phyloP scores from a whole-genome alignment of 2,888 invertebrate genomes.

The Drosophila monieri region DNA sequence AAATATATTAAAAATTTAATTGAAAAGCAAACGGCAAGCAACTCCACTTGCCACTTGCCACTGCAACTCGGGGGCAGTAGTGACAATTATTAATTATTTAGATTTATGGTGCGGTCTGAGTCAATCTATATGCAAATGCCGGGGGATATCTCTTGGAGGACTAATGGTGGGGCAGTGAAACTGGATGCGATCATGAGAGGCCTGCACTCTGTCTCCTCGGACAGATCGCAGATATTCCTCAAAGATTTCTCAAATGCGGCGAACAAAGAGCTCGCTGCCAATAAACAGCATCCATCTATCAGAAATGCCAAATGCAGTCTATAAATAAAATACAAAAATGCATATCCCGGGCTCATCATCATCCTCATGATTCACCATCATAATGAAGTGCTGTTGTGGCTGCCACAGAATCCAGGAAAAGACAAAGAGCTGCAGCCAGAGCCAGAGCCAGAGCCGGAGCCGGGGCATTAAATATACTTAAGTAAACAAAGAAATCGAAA shows the following conservation, averaged over 20 bases:
- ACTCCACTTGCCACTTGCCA: constrained; percentile 7
- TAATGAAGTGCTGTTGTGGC: constrained; percentile 25
- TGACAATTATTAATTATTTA: constrained; percentile 65
- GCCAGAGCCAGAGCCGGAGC: constrained; percentile 17
- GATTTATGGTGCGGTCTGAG: constrained; percentile 55
- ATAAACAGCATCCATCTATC: constrained; percentile 40
- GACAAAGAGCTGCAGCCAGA: neutral
- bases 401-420: constrained; percentile 15
- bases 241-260: constrained; percentile 25
- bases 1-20: constrained; percentile 65
- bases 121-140: constrained; percentile 65
- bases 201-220: constrained; percentile 22
- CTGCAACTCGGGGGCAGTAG: constrained; percentile 21
- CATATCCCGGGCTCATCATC: constrained; percentile 29
- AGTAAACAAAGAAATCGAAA: constrained; percentile 47
- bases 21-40: constrained; percentile 53
- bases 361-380: constrained; percentile 37
- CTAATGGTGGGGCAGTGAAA: neutral
- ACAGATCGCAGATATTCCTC: constrained; percentile 28
- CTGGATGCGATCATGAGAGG: constrained; percentile 6
- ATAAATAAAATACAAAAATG: constrained; percentile 55
- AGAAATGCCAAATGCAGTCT: constrained; percentile 55
- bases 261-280: constrained; percentile 33
- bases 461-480: constrained; percentile 46
- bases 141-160: constrained; percentile 4